These are phyloP conservation scores for Chironomus tepperi DNA, from an alignment of 1,140 invertebrate genomes.

Conservation along the genomic window DNA sequence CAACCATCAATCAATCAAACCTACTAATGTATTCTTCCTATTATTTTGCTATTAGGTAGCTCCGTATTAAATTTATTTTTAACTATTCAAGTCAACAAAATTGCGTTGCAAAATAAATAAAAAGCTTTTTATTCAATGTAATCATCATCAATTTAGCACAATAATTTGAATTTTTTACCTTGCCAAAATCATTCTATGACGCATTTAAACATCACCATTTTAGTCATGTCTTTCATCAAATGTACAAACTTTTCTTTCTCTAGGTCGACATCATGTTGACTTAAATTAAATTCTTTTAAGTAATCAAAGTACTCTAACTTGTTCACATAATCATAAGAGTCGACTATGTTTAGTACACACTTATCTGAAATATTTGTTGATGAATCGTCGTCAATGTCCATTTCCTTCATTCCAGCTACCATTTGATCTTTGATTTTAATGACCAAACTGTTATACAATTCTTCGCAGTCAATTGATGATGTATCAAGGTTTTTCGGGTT, in stretches of 20 bases:
- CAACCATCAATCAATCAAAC: no score
- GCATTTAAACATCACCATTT: neutral
- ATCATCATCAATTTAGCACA: neutral
- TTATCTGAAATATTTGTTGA: neutral
- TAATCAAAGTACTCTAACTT: neutral
- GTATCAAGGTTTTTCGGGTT: conserved; percentile 7
- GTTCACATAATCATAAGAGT: neutral
- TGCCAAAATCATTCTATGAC: neutral
- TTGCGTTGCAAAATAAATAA: neutral
- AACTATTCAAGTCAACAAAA: neutral
- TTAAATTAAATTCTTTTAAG: neutral
- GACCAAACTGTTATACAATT: neutral
- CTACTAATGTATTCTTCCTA: no score
- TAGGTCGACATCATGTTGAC: neutral
- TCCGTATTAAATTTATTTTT: neutral
- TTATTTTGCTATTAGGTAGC: no score
- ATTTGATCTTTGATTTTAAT: neutral
- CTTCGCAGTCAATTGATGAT: neutral
- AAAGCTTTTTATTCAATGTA: neutral
- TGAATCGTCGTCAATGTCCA: neutral
- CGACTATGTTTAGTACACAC: neutral
- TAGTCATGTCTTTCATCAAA: neutral
- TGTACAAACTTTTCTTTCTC: neutral
- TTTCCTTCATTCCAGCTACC: neutral
- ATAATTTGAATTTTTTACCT: neutral